Base-by-base conservation (phyloP, 2,888 invertebrate species). In the Pterostichus niger region DNA sequence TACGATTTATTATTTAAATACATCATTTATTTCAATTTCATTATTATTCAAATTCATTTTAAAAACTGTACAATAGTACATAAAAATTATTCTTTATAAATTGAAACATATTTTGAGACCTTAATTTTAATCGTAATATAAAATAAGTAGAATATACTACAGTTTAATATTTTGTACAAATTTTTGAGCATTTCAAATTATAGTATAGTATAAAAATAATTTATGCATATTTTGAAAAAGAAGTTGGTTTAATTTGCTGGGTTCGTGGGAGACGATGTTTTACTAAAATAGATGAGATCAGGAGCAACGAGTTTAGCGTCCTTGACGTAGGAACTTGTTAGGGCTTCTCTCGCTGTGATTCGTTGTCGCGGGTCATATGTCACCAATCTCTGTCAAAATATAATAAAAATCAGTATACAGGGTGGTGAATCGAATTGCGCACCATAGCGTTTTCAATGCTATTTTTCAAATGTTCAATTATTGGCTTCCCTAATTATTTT, bases 341-440 rank as follows among this genome's bases (percentile, higher is more conserved):
- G 91, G 7, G 97, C 95, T 85, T 93, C 93, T 88, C 95, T 94
- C 35, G 98, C 97, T 15, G 96, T 94, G 87, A 97, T 93, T 85
- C 99, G 93, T 86, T 92, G 90, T 86, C 93, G 93, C 46, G 98
- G 98, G 91, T 98, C 95, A 90, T 97, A 98, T 4, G 87, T 86
- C 82, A 90, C 89, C 89, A 93, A 91, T 88, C 90, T 89, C 93
- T 93, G 88, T 77, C 90, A 90, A 84, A 86, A 85, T 35, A 35
- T 24, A 24, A 24, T 24, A 24, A 24, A 1, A 24, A 24, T 24
- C 3, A 24, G 24, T 24, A 24, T 24, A n/a, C n/a, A n/a, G n/a
- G n/a, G n/a, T n/a, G n/a, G n/a, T n/a, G n/a, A n/a, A n/a, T n/a
- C n/a, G n/a, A n/a, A n/a, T n/a, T n/a, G n/a, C n/a, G n/a, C n/a